Evolutionary conservation across 2,113 vertebrate genomes (phyloP).

Genomic region (Hyperoodon ampullatus): DNA sequence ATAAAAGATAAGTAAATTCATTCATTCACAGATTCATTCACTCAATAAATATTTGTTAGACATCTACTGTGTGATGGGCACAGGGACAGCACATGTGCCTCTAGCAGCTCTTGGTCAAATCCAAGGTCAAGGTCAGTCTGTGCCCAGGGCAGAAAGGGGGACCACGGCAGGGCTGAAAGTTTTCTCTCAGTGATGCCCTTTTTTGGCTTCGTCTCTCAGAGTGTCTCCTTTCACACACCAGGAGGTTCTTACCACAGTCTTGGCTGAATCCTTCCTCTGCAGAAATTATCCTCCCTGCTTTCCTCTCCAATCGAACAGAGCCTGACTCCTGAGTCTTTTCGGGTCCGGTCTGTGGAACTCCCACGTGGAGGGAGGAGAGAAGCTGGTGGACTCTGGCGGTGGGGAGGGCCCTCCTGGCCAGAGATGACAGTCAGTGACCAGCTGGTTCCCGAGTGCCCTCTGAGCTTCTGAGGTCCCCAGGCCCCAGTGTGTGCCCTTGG

Average conservation of each 20-base stretch:
- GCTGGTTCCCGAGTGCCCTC: not conserved
- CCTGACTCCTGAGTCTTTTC: rapidly evolving
- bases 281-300: not conserved
- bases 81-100: not conserved
- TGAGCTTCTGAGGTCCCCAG: not conserved
- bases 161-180: not conserved
- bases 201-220: rapidly evolving
- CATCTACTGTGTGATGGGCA: not conserved
- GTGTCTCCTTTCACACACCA: rapidly evolving
- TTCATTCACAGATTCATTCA: not conserved
- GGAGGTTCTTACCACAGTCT: not conserved
- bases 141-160: not conserved
- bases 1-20: not conserved
- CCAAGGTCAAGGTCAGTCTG: not conserved
- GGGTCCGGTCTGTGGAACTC: not conserved
- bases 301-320: not conserved
- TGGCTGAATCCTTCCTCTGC: not conserved
- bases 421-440: not conserved
- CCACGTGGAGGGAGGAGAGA: rapidly evolving
- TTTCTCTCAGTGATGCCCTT: not conserved
- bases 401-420: not conserved
- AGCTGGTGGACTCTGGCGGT: not conserved
- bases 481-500: not conserved
- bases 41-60: not conserved
- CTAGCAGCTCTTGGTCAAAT: not conserved